A percentile compares a stretch with the other conserved stretches of the same genome.
These are phyloP conservation scores for Littorina saxatilis DNA, from an alignment of 1,140 invertebrate species.

Conservation along the genomic window DNA sequence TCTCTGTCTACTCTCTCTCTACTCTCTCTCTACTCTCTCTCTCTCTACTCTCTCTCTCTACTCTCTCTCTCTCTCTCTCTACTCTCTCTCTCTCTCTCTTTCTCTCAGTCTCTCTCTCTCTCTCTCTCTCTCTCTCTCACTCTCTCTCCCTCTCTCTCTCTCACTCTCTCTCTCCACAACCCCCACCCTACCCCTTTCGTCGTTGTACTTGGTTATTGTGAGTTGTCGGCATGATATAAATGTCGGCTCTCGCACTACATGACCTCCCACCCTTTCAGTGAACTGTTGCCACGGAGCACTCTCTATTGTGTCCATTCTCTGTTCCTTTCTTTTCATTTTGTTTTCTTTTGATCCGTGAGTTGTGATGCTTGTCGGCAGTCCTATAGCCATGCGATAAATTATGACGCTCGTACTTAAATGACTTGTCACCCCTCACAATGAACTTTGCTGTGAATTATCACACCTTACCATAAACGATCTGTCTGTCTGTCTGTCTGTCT, in stretches of 20 bases:
- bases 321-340: neutral
- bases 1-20: too few species aligned
- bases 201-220: too few species aligned
- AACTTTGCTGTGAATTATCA: too few species aligned
- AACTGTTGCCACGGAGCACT: neutral
- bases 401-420: too few species aligned
- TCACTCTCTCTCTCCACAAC: slow-evolving; percentile 30
- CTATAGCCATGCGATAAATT: too few species aligned
- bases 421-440: too few species aligned
- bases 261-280: neutral
- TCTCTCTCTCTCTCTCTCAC: slow-evolving; percentile 4
- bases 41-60: too few species aligned
- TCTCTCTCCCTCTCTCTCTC: slow-evolving; percentile 6
- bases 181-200: neutral
- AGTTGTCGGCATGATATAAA: too few species aligned
- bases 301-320: neutral
- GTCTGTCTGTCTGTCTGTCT: slow-evolving; percentile 31
- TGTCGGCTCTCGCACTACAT: too few species aligned
- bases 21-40: too few species aligned
- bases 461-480: too few species aligned
- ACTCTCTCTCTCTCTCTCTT: slow-evolving; percentile 7
- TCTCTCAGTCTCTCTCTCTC: slow-evolving; percentile 1
- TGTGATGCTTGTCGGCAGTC: neutral
- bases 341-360: slow-evolving; percentile 28
- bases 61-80: slow-evolving; percentile 3